Conservation (phyloP, 2,113 vertebrate genomes). For the Psophia crepitans region DNA sequence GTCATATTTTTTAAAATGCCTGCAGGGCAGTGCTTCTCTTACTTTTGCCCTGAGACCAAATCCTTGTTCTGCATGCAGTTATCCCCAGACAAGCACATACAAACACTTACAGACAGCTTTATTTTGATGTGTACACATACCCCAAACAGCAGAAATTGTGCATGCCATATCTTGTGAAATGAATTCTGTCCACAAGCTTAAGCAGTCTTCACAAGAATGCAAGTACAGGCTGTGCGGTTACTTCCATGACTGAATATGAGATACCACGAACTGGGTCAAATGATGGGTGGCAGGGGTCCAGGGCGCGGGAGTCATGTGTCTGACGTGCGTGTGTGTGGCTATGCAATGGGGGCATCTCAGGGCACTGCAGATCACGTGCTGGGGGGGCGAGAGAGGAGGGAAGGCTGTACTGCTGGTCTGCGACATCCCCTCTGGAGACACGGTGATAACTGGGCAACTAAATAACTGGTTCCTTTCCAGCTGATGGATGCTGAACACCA, state of each 20-base stretch:
- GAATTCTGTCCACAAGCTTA: background rate
- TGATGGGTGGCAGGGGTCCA: background rate
- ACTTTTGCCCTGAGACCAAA: background rate
- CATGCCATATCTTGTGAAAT: background rate
- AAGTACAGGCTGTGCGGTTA: background rate
- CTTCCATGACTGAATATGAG: background rate
- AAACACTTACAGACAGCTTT: background rate
- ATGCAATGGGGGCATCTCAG: background rate
- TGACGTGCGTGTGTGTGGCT: rapidly evolving
- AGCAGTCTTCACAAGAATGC: background rate
- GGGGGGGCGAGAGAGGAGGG: background rate
- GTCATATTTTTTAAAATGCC: background rate
- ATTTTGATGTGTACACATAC: background rate
- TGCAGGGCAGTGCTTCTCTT: background rate
- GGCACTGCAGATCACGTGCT: background rate
- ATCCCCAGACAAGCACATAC: background rate
- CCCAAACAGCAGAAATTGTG: background rate
- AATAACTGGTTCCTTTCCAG: background rate
- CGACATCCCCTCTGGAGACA: background rate
- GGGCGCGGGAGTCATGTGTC: rapidly evolving
- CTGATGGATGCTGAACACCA: background rate
- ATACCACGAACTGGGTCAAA: background rate
- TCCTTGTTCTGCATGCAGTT: background rate
- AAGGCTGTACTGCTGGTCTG: background rate
- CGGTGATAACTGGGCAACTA: background rate